Percentiles rank a stretch among this genome's conserved stretches.
Conservation (phyloP, 92 coral and sea anemone genomes). For the Epizoanthus scotinus region DNA sequence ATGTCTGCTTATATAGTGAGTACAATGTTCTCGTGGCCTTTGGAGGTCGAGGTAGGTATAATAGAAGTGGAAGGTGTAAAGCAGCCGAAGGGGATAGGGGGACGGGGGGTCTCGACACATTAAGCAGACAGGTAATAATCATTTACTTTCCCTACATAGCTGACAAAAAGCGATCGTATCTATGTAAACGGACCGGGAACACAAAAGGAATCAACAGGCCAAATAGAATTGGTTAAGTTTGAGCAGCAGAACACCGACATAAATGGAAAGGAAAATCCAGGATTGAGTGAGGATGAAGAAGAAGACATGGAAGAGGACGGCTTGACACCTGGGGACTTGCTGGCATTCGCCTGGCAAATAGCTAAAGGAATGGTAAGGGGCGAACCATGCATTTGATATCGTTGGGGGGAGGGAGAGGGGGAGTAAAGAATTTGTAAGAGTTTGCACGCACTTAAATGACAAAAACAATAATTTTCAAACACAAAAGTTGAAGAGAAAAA, state of each 20-base stretch:
- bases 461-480: no score
- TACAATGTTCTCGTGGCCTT: no score
- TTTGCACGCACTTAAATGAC: no score
- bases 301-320: slow-evolving; percentile 40
- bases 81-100: no score
- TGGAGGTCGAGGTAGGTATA: no score
- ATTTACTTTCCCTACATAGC: background rate
- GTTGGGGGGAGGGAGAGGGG: no score
- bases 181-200: slow-evolving; percentile 71
- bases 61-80: no score
- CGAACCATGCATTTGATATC: no score
- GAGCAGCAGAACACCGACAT: background rate
- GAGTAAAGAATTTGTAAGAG: no score
- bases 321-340: slow-evolving; percentile 72
- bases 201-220: slow-evolving; percentile 41
- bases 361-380: slow-evolving; percentile 84
- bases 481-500: no score
- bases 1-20: no score
- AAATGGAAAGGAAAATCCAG: slow-evolving; percentile 35
- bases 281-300: slow-evolving; percentile 38
- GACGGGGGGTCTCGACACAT: no score
- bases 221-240: slow-evolving; percentile 50
- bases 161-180: slow-evolving; percentile 50
- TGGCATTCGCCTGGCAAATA: slow-evolving; percentile 93
- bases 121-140: background rate